These are phyloP conservation scores for Lasiommata megera DNA, from an alignment of 2,888 invertebrate genomes.

Conservation along the genomic window DNA sequence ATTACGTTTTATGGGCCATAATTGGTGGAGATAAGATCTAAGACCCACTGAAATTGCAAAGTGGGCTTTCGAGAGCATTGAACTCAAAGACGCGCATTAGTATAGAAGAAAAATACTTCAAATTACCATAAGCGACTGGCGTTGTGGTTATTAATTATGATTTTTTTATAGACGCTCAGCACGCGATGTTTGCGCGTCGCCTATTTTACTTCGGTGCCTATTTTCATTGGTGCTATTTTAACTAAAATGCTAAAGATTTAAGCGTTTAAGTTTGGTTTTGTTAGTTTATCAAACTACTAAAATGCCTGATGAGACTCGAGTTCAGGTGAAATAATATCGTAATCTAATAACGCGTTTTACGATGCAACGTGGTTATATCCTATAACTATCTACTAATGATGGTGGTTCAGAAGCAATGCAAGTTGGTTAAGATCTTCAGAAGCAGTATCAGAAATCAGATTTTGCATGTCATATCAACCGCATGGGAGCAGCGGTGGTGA, in stretches of 20 bases:
- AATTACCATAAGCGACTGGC: constrained; percentile 70
- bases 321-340: too few species aligned
- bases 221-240: constrained; percentile 19
- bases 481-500: too few species aligned
- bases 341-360: too few species aligned
- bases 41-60: constrained; percentile 73
- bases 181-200: constrained; percentile 50
- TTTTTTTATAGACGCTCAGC: constrained; percentile 57
- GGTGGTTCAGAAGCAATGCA: too few species aligned
- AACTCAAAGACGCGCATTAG: constrained; percentile 68
- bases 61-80: constrained; percentile 67
- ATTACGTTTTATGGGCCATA: constrained; percentile 79
- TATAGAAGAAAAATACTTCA: constrained; percentile 66
- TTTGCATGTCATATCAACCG: too few species aligned
- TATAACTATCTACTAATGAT: too few species aligned
- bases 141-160: constrained; percentile 72
- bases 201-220: constrained; percentile 28
- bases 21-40: constrained; percentile 78
- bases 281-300: background rate
- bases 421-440: too few species aligned
- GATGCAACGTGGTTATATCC: too few species aligned
- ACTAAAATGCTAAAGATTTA: constrained; percentile 17
- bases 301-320: too few species aligned
- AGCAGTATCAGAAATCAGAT: too few species aligned
- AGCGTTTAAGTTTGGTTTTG: background rate